Evolutionary conservation across 2,888 invertebrate genomes (phyloP).

Genomic region (Blastobasis lacticolella): DNA sequence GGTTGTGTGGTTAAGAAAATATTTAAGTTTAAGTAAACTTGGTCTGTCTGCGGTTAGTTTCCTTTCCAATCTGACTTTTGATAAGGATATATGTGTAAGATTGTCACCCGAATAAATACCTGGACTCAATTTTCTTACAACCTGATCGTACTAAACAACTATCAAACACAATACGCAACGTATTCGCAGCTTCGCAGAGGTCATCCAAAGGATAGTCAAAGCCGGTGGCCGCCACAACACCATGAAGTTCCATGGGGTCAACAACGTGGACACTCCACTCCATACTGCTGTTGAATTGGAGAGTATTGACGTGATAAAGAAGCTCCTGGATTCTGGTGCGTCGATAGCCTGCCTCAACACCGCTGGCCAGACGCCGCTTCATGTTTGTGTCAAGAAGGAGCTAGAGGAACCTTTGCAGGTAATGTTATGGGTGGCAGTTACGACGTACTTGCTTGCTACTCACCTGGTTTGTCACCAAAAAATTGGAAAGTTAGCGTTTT

Average conservation of each 20-base stretch:
- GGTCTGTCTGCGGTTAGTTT: no score
- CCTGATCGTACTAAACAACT: no score
- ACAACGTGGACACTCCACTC: conserved; percentile 53
- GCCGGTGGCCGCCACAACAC: conserved; percentile 30
- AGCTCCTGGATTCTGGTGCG: conserved; percentile 54
- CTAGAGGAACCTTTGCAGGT: conserved; percentile 58
- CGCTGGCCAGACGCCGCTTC: conserved; percentile 64
- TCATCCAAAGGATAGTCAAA: conserved; percentile 28
- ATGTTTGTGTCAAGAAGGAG: conserved; percentile 61
- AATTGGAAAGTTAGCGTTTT: no score
- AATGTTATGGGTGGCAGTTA: conserved; percentile 31
- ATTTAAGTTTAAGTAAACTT: no score
- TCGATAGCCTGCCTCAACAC: conserved; percentile 51
- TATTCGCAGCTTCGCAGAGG: conserved; percentile 29
- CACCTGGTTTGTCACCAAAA: no score
- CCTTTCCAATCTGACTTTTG: no score
- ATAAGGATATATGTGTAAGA: no score
- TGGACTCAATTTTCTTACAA: no score
- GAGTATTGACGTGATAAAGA: conserved; percentile 50
- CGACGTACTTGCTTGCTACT: conserved; percentile 10
- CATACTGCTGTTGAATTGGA: conserved; percentile 68
- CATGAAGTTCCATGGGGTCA: conserved; percentile 28
- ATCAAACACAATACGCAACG: background rate
- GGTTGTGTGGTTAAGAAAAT: no score
- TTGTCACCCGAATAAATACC: no score